Conservation (phyloP, 2,797 vertebrate genomes). For the Neosilurus mollespiculum region DNA sequence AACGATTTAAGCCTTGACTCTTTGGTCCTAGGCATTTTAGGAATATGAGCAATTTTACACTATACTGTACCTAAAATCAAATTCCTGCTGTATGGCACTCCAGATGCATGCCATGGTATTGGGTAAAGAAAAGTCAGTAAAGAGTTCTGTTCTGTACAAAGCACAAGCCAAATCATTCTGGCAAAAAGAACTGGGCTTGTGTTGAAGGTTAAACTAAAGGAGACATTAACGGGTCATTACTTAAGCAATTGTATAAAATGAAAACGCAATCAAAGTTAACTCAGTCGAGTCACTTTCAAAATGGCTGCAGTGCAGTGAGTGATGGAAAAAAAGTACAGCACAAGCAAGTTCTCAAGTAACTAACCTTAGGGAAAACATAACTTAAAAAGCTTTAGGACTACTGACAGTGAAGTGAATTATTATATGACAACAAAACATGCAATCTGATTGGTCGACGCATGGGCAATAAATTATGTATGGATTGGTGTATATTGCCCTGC, state of each 20-base stretch:
- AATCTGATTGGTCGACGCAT: too few relatives aligned
- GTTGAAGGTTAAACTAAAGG: slow-evolving; percentile 5
- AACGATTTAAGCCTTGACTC: slow-evolving; percentile 15
- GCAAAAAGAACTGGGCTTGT: background rate
- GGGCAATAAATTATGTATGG: too few relatives aligned
- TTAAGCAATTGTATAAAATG: background rate
- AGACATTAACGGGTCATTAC: slow-evolving; percentile 3
- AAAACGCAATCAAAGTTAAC: slow-evolving; percentile 1
- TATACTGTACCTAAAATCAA: background rate
- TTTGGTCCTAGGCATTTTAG: background rate
- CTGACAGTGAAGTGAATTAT: too few relatives aligned
- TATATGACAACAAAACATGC: too few relatives aligned
- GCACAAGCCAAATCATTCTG: background rate
- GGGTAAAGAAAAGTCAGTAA: background rate
- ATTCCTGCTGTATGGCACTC: background rate
- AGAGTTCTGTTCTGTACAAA: background rate
- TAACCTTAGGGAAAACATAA: background rate
- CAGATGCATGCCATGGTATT: background rate
- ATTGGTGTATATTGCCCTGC: too few relatives aligned
- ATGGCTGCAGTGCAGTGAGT: background rate
- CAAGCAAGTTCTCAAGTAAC: background rate
- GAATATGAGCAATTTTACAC: too few relatives aligned
- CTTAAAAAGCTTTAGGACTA: too few relatives aligned
- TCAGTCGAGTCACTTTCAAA: background rate
- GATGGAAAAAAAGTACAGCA: background rate